These are phyloP conservation scores for Dinoponera quadriceps DNA, from an alignment of 1,140 invertebrate genomes.

Conservation along the genomic window DNA sequence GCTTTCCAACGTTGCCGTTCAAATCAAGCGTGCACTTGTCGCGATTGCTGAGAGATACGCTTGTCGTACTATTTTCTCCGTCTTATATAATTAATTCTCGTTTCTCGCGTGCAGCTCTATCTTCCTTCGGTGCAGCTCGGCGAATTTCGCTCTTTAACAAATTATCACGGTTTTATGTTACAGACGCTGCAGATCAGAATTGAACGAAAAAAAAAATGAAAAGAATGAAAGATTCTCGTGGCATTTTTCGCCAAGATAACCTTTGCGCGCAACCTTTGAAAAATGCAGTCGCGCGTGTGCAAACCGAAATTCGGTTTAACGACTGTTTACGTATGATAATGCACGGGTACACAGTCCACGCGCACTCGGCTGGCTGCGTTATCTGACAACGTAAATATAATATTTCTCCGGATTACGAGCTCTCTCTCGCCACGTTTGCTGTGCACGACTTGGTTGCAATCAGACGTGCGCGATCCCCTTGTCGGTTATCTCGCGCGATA, in stretches of 20 bases:
- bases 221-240: neutral
- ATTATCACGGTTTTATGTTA: too few species aligned
- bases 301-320: constrained; percentile 6
- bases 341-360: neutral
- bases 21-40: constrained; percentile 63
- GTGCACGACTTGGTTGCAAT: constrained; percentile 15
- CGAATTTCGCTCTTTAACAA: neutral
- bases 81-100: constrained; percentile 26
- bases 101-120: neutral
- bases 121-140: neutral
- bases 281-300: neutral
- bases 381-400: neutral
- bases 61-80: constrained; percentile 44
- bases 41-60: constrained; percentile 43
- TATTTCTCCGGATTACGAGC: neutral
- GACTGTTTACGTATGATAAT: neutral
- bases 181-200: too few species aligned
- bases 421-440: constrained; percentile 6
- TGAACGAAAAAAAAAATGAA: too few species aligned
- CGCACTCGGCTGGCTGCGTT: neutral
- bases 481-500: neutral
- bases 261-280: neutral
- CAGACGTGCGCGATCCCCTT: neutral
- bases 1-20: constrained; percentile 73
- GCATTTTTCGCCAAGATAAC: neutral